These are phyloP conservation scores for Gorsachius goisagi DNA, from an alignment of 2,113 vertebrate species.

Conservation along the genomic window DNA sequence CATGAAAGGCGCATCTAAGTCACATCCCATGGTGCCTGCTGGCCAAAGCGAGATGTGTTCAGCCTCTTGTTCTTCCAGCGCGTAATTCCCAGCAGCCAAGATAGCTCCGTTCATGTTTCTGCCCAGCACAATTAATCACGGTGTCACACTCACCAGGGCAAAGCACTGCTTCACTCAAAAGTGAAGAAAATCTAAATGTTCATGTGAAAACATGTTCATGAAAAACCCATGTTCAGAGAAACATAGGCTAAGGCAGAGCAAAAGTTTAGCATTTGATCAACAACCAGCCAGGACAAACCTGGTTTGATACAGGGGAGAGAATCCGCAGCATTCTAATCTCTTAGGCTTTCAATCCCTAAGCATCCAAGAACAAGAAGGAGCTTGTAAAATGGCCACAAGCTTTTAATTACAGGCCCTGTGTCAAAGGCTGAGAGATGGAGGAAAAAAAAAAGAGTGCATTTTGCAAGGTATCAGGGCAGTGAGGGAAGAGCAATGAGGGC, in stretches of 20 bases:
- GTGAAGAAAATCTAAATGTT: not conserved
- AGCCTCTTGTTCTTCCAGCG: not conserved
- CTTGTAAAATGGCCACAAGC: not conserved
- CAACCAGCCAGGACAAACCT: not conserved
- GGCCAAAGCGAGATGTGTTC: rapidly evolving
- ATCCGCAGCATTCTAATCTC: not conserved
- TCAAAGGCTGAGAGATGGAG: not conserved
- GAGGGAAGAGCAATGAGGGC: not conserved
- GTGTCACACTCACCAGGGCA: not conserved
- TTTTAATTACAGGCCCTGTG: not conserved
- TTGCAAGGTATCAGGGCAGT: not conserved
- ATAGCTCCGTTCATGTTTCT: not conserved
- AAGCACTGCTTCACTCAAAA: not conserved
- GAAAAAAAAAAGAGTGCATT: not conserved
- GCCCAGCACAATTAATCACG: not conserved
- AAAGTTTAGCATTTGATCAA: not conserved
- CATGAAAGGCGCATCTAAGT: not conserved
- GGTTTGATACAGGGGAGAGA: not conserved
- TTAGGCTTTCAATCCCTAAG: not conserved
- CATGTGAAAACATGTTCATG: too few species aligned
- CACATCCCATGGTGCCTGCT: not conserved
- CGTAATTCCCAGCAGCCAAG: not conserved
- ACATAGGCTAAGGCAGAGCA: not conserved
- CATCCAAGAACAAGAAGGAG: not conserved
- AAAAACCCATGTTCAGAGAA: not conserved